Conservation (phyloP, 2,113 vertebrate genomes). For the Electrona antarctica region DNA sequence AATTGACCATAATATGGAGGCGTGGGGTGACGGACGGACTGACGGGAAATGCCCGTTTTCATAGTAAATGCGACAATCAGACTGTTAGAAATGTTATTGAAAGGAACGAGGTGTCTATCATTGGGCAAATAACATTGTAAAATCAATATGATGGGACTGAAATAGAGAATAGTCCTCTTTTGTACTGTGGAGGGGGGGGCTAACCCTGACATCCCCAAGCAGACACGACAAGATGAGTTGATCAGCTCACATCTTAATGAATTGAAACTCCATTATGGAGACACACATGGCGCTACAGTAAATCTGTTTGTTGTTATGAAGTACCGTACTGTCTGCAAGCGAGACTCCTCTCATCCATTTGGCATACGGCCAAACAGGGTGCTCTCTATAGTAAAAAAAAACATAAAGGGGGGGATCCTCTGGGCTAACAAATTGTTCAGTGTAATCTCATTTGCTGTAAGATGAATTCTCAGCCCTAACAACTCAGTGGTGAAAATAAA, state of each 20-base stretch:
- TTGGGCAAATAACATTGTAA: no score
- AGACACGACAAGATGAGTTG: no score
- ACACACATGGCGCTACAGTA: constrained; percentile 42
- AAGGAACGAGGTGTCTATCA: no score
- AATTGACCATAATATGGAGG: no score
- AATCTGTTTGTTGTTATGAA: constrained; percentile 20
- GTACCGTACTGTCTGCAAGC: constrained; percentile 45
- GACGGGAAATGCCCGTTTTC: no score
- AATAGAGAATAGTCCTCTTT: no score
- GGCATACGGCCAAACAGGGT: constrained; percentile 55
- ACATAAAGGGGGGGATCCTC: constrained; percentile 37
- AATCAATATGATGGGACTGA: no score
- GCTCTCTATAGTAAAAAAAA: constrained; percentile 55
- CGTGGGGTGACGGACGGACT: no score
- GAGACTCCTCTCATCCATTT: constrained; percentile 49
- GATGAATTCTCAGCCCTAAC: constrained; percentile 37
- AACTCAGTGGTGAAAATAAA: constrained; percentile 38
- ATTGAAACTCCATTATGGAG: constrained; percentile 33
- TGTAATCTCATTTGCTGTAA: constrained; percentile 49
- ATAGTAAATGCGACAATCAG: no score
- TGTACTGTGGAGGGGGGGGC: not conserved
- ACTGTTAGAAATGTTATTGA: no score
- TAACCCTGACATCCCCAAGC: not conserved
- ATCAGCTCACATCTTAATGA: constrained; percentile 54
- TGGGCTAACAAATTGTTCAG: constrained; percentile 47